These are phyloP conservation scores for Cheirogaleus major DNA, from an alignment of 2,797 vertebrate genomes.

Conservation along the genomic window DNA sequence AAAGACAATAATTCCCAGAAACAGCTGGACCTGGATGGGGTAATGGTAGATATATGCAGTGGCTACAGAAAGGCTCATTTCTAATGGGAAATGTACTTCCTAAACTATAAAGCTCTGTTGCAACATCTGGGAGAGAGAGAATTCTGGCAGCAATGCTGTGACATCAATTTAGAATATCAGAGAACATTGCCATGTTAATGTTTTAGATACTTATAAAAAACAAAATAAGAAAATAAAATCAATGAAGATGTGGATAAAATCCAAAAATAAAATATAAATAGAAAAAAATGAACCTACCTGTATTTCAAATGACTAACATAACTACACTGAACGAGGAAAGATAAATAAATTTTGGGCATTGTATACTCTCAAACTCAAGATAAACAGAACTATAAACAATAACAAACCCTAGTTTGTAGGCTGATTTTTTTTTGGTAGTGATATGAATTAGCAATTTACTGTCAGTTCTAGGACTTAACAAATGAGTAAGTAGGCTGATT, in stretches of 20 bases:
- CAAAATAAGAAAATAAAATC: not conserved
- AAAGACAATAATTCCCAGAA: not conserved
- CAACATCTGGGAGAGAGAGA: not conserved
- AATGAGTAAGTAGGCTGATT: not conserved
- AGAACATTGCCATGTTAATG: not conserved
- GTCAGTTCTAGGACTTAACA: not conserved
- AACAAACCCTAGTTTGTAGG: not conserved
- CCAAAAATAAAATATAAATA: not conserved
- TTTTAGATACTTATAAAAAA: not conserved
- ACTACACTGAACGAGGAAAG: not conserved
- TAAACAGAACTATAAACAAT: conserved; percentile 4
- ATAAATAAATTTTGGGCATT: not conserved
- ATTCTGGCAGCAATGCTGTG: not conserved
- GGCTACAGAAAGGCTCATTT: not conserved
- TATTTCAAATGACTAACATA: not conserved
- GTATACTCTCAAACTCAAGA: not conserved
- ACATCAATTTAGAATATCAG: not conserved
- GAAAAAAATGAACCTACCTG: not conserved
- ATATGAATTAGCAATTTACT: conserved; percentile 18
- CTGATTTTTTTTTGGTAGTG: not conserved
- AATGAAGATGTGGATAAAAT: not conserved
- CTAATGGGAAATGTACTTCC: not conserved
- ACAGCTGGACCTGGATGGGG: not conserved
- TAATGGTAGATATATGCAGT: not conserved
- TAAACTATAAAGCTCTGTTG: not conserved